Evolutionary conservation across 37 sponge, comb jelly and placozoan species (phyloP), one percentile per base, ranked within the genome.

Genomic region (Hexactinellida sp.): DNA sequence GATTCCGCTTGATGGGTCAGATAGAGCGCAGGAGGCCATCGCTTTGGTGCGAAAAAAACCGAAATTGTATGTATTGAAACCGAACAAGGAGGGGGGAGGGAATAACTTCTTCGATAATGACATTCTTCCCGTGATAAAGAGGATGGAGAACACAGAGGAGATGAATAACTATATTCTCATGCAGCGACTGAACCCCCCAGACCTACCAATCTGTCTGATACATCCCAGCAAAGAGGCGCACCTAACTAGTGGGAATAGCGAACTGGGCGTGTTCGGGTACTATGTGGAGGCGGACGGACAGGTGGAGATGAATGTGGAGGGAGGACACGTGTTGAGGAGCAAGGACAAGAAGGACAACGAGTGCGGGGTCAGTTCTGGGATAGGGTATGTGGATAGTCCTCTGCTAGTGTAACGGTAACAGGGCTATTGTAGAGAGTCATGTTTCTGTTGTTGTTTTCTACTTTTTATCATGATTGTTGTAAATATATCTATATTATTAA

Each of bases 121-220:
- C 3, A 63, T 63, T n/a, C 76, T n/a, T 23, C 76, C 76, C 7
- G 32, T 51, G 32, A 9, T 85, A 36, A 37, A 52, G 32, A 19
- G 5, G 24, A 36, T 85, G 34, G 54, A 85, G 52, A 51, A 39
- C 54, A 37, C 36, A 16, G 24, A 10, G 1, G 83, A 38, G 13
- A 82, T 37, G 83, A 37, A 37, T 3, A 36, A 82, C 16, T 85
- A 86, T 76, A 86, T 84, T 84, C 82, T 86, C 9, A 83, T 84
- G 87, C 82, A 86, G n/a, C 24, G 87, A 83, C 54, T 86, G 36
- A 35, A 38, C 0, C 87, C 87, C 7, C 83, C 83, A 24, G 83
- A 36, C 1, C 23, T 37, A 24, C 54, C 83, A 28, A 25, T 76
- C 38, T 63, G 76, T n/a, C 76, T 63, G 34, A 23, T 63, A 7